Base-by-base conservation (phyloP, 2,888 invertebrate genomes). In the Dendrolimus houi region DNA sequence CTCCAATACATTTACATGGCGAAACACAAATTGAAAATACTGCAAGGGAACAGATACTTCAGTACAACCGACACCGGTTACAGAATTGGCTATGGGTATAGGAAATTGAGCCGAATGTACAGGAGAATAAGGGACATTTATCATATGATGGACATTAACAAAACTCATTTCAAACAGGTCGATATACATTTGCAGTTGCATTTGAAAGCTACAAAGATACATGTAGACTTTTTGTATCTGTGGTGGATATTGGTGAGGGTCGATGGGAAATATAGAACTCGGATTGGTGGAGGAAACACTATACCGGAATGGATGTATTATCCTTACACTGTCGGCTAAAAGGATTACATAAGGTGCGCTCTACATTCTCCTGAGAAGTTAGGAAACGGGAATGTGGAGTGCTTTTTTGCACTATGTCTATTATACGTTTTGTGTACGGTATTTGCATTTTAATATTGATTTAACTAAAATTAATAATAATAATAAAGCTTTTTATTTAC, bases 1-100 rank as follows among this genome's bases (percentile, higher is more conserved):
- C 61, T 79, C 7, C 75, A 77, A 55, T 17, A 64, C 0, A 68
- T 79, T n/a, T 77, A 77, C 59, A 77, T 78, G 78, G 68, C 74
- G 1, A 61, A 74, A 1, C 70, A 75, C 55, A 66, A 65, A 41
- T 56, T 78, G 0, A 64, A 62, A 9, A 60, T 64, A 14, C 8
- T 80, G 6, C 74, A 77, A 41, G 54, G 55, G 0, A 62, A 66
- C 13, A 59, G 60, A 1, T 60, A 65, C 55, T 77, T 70, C 58
- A 73, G 69, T 54, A 59, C 60, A 7, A 64, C 64, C 0, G 75
- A 76, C 55, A 71, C 72, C 0, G 71, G 71, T 0, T 80, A 72
- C 52, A 70, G 77, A 1, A 67, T 79, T 2, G 77, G 75, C 0
- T 74, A 67, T 53, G 9, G 76, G 7, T 72, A 67, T 57, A 59